phyloP scores from a whole-genome alignment of 2,113 vertebrate genomes.

The Corythornis vintsioides region DNA sequence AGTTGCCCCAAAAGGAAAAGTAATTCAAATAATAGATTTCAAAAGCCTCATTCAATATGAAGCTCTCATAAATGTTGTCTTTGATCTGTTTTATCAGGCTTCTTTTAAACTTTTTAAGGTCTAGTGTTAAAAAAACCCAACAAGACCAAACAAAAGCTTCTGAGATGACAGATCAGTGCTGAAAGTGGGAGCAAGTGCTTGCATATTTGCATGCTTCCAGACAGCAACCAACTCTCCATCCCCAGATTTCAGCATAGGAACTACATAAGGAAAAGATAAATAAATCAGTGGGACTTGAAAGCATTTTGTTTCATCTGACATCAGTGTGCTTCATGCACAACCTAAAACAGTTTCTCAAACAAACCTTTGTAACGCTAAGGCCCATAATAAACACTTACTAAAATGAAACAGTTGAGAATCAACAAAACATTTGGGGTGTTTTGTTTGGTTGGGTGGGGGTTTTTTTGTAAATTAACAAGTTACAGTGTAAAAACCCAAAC shows the following conservation, averaged over 20 bases:
- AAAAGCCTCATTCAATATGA: background rate
- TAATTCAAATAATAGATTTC: background rate
- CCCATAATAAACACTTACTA: background rate
- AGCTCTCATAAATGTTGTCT: background rate
- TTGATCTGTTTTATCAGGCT: background rate
- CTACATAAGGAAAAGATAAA: background rate
- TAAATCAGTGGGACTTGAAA: background rate
- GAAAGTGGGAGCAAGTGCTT: background rate
- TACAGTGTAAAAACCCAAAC: background rate
- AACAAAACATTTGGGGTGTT: background rate
- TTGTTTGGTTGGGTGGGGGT: background rate
- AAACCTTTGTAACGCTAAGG: background rate
- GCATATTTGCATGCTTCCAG: background rate
- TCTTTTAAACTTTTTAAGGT: background rate
- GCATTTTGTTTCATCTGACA: background rate
- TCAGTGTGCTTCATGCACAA: background rate
- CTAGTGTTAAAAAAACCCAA: background rate
- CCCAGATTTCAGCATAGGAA: background rate
- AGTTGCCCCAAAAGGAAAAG: slow-evolving; percentile 11
- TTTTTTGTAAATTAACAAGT: background rate
- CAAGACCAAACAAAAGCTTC: background rate
- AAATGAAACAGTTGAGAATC: background rate
- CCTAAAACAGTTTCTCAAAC: background rate
- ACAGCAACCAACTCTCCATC: background rate
- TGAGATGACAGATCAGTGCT: background rate